phyloP scores from a whole-genome alignment of 1,140 invertebrate species.

The Paraescarpia echinospica region DNA sequence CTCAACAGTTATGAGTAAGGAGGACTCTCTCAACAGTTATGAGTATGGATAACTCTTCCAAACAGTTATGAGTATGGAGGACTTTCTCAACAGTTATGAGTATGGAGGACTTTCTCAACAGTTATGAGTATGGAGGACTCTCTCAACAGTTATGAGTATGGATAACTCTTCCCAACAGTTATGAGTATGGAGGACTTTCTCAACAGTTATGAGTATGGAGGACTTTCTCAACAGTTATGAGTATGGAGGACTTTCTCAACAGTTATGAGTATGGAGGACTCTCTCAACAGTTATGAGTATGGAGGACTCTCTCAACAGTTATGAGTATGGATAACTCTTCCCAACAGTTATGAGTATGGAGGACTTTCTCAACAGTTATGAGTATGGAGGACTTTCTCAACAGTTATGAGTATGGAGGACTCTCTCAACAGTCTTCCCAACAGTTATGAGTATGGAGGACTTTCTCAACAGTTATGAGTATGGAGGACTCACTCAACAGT shows the following conservation, averaged over 20 bases:
- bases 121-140: background rate
- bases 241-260: background rate
- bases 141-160: background rate
- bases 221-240: background rate
- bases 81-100: background rate
- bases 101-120: background rate
- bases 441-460: too few species aligned
- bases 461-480: too few species aligned
- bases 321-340: too few species aligned
- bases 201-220: background rate
- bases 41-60: background rate
- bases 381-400: too few species aligned
- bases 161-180: background rate
- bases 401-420: too few species aligned
- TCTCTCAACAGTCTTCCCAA: too few species aligned
- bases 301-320: too few species aligned
- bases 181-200: background rate
- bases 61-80: background rate
- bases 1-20: too few species aligned
- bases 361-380: too few species aligned
- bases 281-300: too few species aligned
- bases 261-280: background rate
- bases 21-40: background rate
- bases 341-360: too few species aligned
- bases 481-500: too few species aligned